Evolutionary conservation across 2,888 invertebrate genomes (phyloP), one percentile per base, ranked within the genome.

Genomic region (Isoperla grammatica): DNA sequence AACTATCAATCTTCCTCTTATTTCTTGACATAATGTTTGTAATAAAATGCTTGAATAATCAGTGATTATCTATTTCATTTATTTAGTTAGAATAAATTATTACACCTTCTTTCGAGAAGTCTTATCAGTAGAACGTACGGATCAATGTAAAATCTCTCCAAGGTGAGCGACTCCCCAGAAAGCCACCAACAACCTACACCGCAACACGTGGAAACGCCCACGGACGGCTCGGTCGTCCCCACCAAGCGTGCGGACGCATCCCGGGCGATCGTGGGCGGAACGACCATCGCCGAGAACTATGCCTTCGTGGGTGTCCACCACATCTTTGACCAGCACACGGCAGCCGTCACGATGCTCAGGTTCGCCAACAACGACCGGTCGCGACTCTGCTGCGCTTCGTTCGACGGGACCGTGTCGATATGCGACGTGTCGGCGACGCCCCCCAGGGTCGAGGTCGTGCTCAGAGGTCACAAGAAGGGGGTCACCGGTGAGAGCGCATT

Each of bases 231-330:
- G 55, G 73, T 82, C 11, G 79, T 81, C 4, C 83, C 83, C 9
- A 83, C 83, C 2, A 76, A 74, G 66, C 76, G 78, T 64, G 83
- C 83, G 12, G 80, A 81, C 65, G 82, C 82, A 8, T 79, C 75
- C 55, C 76, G 81, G 66, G 83, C 83, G 9, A 80, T 84, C 71
- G 83, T 81, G 49, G 83, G 83, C 17, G 81, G 80, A 23, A 77
- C 74, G 61, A 68, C 85, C 8, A 85, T 89, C 67, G 85, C 86
- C 55, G 90, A 91, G 71, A 90, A 88, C 72, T 92, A 92, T 78
- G 88, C 90, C 0, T 92, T 91, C 72, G 85, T 87, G 55, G 92
- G 91, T 42, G 88, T 93, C 39, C 89, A 92, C 73, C 90, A 92
- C 70, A 89, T 93, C 65, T 92, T 92, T 78, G 92, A 93, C 75